Evolutionary conservation across 1,140 invertebrate genomes (phyloP), one percentile per base, ranked within the genome.

Genomic region (Calosoma granatense): DNA sequence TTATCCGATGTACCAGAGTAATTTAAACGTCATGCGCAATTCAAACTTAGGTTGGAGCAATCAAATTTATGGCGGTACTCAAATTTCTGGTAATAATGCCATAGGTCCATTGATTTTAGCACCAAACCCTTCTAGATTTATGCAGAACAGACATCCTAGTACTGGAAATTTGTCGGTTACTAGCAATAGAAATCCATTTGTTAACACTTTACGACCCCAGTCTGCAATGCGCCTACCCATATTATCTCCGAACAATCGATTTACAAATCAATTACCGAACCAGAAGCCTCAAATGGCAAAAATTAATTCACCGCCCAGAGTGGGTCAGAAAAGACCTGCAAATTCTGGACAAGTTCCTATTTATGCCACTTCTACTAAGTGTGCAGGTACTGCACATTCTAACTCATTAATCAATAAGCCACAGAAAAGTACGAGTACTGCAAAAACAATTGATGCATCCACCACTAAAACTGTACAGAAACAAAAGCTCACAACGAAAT

Each of bases 111-210:
- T 47, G 17, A 47, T 47, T 47, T 47, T 47, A 47, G 41, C 41
- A 12, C 9, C 41, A 30, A 30, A 30, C 14, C 26, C 26, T 30
- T 4, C 6, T 30, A 30, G 26, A 30, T 12, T 47, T 47, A 6
- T 4, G 3, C 41, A 9, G 4, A 47, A 47, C 17, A 47, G 41
- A 47, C 52, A 57, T 26, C 51, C 51, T 36, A 60, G 59, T 54
- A 39, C 53, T 54, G 43, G 30, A 21, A 56, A 59, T 59, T 53
- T 59, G 22, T 47, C 58, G 41, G 54, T 43, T 54, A 21, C 54
- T 51, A 51, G 51, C 51, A 57, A 57, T 41, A 20, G 36, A 26
- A 56, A 60, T 47, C 23, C 59, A 14, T 60, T 60, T 57, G 51
- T 36, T 51, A 60, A 41, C 39, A 26, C 55, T 43, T 47, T 47